Evolutionary conservation across 2,888 invertebrate genomes (phyloP).

Genomic region (Drosophila imparisetae): DNA sequence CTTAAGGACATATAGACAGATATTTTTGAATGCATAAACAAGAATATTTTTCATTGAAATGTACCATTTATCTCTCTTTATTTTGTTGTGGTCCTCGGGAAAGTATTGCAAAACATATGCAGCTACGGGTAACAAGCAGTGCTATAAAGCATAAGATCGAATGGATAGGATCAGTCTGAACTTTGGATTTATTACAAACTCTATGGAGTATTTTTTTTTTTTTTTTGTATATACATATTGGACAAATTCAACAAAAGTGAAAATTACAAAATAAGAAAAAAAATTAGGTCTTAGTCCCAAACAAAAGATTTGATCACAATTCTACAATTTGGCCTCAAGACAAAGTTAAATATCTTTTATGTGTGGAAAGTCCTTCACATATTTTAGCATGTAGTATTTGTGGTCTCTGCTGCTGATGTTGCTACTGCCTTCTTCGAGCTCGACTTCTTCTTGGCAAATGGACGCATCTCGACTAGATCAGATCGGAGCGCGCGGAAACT

Average conservation of each 20-base stretch:
- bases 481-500: conserved; percentile 82
- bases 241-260: neutral
- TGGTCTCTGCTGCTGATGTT: conserved; percentile 1
- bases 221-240: neutral
- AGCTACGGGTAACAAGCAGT: neutral
- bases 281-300: neutral
- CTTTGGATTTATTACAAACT: conserved; percentile 4
- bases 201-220: conserved; percentile 16
- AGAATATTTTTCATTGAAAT: neutral
- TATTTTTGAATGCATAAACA: neutral
- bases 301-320: conserved; percentile 2
- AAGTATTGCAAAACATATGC: neutral
- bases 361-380: neutral
- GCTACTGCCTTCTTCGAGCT: conserved; percentile 2
- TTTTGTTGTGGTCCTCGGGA: neutral
- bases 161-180: conserved; percentile 5
- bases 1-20: neutral
- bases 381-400: neutral
- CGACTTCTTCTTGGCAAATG: conserved; percentile 71
- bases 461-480: conserved; percentile 79
- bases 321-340: neutral
- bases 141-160: neutral
- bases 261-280: conserved; percentile 3
- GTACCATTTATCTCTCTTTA: neutral
- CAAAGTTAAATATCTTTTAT: neutral